Evolutionary conservation across 2,113 vertebrate species (phyloP).

Genomic region (Siniperca knerii): DNA sequence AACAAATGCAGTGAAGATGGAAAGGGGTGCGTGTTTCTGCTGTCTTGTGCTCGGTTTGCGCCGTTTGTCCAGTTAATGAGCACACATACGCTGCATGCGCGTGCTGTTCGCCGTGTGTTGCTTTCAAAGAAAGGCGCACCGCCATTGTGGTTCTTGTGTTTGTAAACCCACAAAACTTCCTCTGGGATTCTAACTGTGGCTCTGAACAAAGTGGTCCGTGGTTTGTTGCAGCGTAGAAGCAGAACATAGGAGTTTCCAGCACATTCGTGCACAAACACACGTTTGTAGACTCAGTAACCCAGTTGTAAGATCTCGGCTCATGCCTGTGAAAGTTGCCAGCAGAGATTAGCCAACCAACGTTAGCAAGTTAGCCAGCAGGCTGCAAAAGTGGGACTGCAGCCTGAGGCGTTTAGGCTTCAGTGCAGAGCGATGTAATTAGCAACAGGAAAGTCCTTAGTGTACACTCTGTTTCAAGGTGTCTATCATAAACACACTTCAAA

Average conservation of each 20-base stretch:
- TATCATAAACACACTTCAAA: fast-evolving
- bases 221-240: neutral
- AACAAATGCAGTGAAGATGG: constrained; percentile 23
- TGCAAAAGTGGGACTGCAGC: constrained; percentile 36
- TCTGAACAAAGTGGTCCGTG: neutral
- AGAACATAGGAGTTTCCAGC: fast-evolving
- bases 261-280: neutral
- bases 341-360: constrained; percentile 41
- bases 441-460: neutral
- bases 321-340: constrained; percentile 46
- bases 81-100: neutral
- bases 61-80: neutral
- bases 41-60: neutral
- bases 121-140: constrained; percentile 57
- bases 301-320: neutral
- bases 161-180: constrained; percentile 70
- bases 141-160: constrained; percentile 73
- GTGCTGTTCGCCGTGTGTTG: neutral
- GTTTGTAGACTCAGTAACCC: neutral
- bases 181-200: constrained; percentile 31
- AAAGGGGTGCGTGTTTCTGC: neutral
- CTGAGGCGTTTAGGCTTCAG: constrained; percentile 28
- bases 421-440: neutral
- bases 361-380: constrained; percentile 61
- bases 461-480: neutral